Percentiles rank a stretch among this genome's conserved stretches.
Conservation (phyloP, 2,797 vertebrate species). For the Dromococcyx pavoninus region DNA sequence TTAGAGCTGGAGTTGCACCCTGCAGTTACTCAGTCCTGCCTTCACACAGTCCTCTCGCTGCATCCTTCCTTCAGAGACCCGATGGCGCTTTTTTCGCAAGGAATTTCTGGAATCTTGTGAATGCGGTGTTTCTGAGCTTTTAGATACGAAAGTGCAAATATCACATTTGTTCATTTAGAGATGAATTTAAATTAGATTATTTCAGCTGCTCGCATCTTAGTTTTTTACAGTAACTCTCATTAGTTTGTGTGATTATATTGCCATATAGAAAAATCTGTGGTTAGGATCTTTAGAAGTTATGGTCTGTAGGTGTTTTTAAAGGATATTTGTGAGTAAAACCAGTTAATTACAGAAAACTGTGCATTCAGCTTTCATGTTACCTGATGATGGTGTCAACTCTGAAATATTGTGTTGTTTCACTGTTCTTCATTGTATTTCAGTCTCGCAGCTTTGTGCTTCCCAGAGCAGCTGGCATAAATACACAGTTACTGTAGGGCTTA, state of each 20-base stretch:
- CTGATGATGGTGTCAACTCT: neutral
- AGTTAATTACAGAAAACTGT: neutral
- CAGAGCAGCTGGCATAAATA: neutral
- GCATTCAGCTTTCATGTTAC: neutral
- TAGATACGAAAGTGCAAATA: neutral
- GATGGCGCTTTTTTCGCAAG: neutral
- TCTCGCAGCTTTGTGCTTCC: neutral
- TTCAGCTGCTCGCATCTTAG: neutral
- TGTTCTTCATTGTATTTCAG: neutral
- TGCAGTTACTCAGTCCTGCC: neutral
- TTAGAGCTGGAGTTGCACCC: neutral
- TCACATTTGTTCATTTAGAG: neutral
- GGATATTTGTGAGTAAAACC: too few species aligned
- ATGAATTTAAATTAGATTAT: neutral
- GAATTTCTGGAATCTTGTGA: neutral
- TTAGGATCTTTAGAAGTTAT: neutral
- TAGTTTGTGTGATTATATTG: neutral
- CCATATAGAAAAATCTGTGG: neutral
- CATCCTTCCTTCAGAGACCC: neutral
- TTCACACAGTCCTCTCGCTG: accelerated
- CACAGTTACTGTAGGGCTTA: neutral
- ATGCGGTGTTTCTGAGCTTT: neutral
- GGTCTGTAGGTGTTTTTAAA: too few species aligned
- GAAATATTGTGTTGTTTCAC: neutral
- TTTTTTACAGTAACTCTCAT: neutral